phyloP scores from a whole-genome alignment of 2,888 invertebrate species.

The Tachina grossa region DNA sequence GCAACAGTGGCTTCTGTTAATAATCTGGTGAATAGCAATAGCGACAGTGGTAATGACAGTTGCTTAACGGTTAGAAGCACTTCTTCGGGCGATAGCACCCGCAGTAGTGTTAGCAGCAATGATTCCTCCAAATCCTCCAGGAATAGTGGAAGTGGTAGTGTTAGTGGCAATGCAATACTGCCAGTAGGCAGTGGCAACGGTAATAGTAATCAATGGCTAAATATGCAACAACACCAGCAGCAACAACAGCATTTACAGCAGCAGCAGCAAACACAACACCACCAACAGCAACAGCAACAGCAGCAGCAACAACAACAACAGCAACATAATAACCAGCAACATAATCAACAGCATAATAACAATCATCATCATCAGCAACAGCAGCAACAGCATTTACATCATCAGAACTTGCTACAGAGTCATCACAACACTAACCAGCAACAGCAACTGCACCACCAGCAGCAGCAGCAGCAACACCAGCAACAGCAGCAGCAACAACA shows the following conservation, averaged over 20 bases:
- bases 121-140: conserved; percentile 74
- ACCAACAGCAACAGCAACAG: conserved; percentile 70
- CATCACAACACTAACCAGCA: conserved; percentile 74
- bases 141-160: conserved; percentile 63
- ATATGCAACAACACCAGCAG: conserved; percentile 72
- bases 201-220: conserved; percentile 71
- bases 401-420: conserved; percentile 72
- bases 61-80: conserved; percentile 63
- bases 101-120: conserved; percentile 76
- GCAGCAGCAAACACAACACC: conserved; percentile 70
- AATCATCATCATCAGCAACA: conserved; percentile 75
- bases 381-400: conserved; percentile 70
- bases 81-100: conserved; percentile 74
- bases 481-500: conserved; percentile 71
- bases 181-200: conserved; percentile 58
- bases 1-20: conserved; percentile 75
- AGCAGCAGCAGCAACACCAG: conserved; percentile 73
- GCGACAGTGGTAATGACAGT: conserved; percentile 65
- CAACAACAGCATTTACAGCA: conserved; percentile 70
- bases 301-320: conserved; percentile 72
- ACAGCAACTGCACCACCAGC: conserved; percentile 75
- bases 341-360: conserved; percentile 75
- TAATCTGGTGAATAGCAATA: conserved; percentile 62
- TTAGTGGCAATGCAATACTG: conserved; percentile 35
- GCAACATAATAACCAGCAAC: conserved; percentile 69